Evolutionary conservation across 2,113 vertebrate genomes (phyloP).

Genomic region (Atrichornis clamosus): DNA sequence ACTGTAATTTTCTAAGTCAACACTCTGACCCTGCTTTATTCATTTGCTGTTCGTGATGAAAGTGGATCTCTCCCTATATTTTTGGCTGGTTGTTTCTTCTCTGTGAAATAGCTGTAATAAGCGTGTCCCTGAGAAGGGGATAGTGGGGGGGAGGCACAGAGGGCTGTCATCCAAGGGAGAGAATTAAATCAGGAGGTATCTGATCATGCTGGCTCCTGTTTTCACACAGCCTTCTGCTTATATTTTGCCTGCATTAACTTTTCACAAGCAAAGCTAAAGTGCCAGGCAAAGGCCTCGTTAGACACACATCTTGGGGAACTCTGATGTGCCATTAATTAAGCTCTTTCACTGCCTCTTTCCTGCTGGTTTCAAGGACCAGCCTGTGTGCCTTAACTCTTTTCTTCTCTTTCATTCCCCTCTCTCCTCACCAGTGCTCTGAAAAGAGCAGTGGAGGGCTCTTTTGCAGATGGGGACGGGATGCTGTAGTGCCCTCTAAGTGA

Average conservation of each 20-base stretch:
- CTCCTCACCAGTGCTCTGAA: neutral
- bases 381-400: conserved; percentile 16
- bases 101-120: conserved; percentile 51
- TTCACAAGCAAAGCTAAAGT: neutral
- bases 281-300: conserved; percentile 15
- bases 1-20: conserved; percentile 75
- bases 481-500: conserved; percentile 36
- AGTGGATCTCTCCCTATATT: conserved; percentile 39
- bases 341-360: conserved; percentile 32
- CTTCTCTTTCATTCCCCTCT: conserved; percentile 18
- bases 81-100: conserved; percentile 12
- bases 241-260: conserved; percentile 6
- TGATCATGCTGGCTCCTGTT: conserved; percentile 14
- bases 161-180: conserved; percentile 23
- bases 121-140: neutral
- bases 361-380: conserved; percentile 38
- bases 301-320: conserved; percentile 24
- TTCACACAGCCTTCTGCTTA: conserved; percentile 33
- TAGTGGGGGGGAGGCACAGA: neutral
- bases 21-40: conserved; percentile 69
- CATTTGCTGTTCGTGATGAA: conserved; percentile 56
- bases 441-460: neutral
- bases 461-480: neutral
- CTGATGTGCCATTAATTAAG: conserved; percentile 58
- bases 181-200: conserved; percentile 66